Base-by-base conservation (phyloP, 2,113 vertebrate genomes). In the Podiceps cristatus region DNA sequence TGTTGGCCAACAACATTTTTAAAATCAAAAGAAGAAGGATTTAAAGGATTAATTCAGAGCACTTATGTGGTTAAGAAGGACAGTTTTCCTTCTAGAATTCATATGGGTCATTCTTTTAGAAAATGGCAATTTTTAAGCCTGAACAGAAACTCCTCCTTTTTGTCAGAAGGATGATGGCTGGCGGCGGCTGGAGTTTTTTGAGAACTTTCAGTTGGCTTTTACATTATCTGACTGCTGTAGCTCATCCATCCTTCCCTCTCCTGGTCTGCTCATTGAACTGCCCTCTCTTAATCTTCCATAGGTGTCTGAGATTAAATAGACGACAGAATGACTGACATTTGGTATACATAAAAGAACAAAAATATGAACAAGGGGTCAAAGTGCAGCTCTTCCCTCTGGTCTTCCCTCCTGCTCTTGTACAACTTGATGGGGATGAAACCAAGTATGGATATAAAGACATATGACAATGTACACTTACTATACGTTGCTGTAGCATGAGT, bases 291-390 rank as follows among this genome's bases (percentile, higher is more conserved):
- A 95, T 96, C 95, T 97, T 96, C 91, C 89, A 87, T 90, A 93
- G 95, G 95, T 97, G 89, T 96, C 91, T 2, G 4, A 96, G 95
- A 97, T 96, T 96, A 96, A 97, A 97, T 69, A 96, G 96, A 89
- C 0, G 94, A 95, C 95, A 96, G 93, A 82, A 87, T 97, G 97
- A 97, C 76, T 97, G 96, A 96, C 96, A 87, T 97, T 82, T 90
- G 94, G 93, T 53, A 76, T 69, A 96, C 88, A 96, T 97, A 96
- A 97, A 97, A 96, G 95, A 96, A 66, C 47, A 69, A 96, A 96
- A 97, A 97, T 97, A 96, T 94, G 95, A 96, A 93, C 93, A 94
- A 90, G 62, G 71, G 97, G 94, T 97, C 93, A 97, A 96, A 97
- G 94, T 95, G 93, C 95, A 96, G 92, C 83, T 88, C 93, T 96